phyloP scores from a whole-genome alignment of 1,140 invertebrate species.

The Caenorhabditis tropicalis region DNA sequence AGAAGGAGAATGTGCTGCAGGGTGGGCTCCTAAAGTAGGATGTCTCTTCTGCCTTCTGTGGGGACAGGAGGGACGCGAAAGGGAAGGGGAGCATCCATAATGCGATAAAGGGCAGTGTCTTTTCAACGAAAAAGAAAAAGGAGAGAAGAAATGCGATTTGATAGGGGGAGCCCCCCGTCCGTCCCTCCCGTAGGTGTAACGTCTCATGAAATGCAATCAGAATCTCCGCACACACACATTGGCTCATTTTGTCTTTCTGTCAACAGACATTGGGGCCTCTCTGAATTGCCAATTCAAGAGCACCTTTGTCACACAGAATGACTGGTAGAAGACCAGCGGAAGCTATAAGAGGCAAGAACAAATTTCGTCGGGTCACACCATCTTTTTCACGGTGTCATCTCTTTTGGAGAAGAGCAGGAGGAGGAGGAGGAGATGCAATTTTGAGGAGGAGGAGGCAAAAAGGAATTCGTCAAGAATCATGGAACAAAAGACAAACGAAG shows the following conservation, averaged over 20 bases:
- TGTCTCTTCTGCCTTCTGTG: background rate
- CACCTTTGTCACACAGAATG: background rate
- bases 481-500: background rate
- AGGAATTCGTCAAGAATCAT: slow-evolving; percentile 29
- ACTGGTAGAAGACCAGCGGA: background rate
- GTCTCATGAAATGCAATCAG: slow-evolving; percentile 43
- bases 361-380: slow-evolving; percentile 38
- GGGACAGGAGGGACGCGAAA: background rate
- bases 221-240: background rate
- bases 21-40: slow-evolving; percentile 19
- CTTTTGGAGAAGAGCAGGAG: background rate
- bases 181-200: slow-evolving; percentile 37
- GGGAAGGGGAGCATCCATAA: slow-evolving; percentile 43
- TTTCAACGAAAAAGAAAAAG: no score
- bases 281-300: slow-evolving; percentile 16
- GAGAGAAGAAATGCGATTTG: slow-evolving; percentile 8
- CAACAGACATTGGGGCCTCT: no score
- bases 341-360: background rate
- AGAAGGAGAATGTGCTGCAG: background rate
- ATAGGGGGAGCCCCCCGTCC: no score
- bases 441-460: background rate
- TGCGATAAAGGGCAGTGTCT: slow-evolving; percentile 40
- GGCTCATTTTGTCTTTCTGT: no score
- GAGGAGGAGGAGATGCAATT: background rate
- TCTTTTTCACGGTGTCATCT: background rate